phyloP scores from a whole-genome alignment of 1,140 invertebrate species.

The Danaus melanippus region DNA sequence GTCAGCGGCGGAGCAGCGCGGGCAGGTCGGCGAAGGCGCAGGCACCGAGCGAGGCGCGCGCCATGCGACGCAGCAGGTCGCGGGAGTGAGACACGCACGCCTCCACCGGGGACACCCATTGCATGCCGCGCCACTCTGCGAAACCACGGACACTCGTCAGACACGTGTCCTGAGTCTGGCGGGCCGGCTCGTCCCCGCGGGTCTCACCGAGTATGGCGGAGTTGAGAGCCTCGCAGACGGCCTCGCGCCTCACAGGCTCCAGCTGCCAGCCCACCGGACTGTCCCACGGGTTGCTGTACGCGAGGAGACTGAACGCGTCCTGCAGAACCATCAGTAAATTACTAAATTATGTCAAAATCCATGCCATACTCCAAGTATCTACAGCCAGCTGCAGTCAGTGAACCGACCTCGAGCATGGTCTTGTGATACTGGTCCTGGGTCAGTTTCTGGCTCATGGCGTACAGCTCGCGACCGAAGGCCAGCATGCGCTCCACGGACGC shows the following conservation, averaged over 20 bases:
- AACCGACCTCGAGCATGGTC: slow-evolving; percentile 89
- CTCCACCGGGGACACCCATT: slow-evolving; percentile 91
- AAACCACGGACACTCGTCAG: background rate
- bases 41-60: slow-evolving; percentile 89
- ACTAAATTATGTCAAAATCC: background rate
- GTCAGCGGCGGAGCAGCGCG: slow-evolving; percentile 65
- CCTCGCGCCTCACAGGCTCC: slow-evolving; percentile 92
- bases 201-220: slow-evolving; percentile 93
- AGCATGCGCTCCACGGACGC: slow-evolving; percentile 92
- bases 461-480: slow-evolving; percentile 93
- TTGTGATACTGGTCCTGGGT: slow-evolving; percentile 86
- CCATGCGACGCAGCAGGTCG: slow-evolving; percentile 91
- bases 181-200: too few relatives aligned
- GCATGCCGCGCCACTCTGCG: slow-evolving; percentile 90
- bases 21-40: slow-evolving; percentile 87
- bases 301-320: slow-evolving; percentile 97
- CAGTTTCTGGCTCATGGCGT: slow-evolving; percentile 90
- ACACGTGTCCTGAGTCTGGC: too few relatives aligned
- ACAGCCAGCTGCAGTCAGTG: too few relatives aligned
- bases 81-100: slow-evolving; percentile 91
- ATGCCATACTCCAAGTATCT: too few relatives aligned
- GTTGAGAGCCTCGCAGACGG: slow-evolving; percentile 95
- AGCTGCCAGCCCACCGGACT: slow-evolving; percentile 97
- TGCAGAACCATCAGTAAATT: slow-evolving; percentile 52
- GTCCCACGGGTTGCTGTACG: slow-evolving; percentile 97